phyloP scores from a whole-genome alignment of 2,888 invertebrate species.

The Ischnus inquisitorius region DNA sequence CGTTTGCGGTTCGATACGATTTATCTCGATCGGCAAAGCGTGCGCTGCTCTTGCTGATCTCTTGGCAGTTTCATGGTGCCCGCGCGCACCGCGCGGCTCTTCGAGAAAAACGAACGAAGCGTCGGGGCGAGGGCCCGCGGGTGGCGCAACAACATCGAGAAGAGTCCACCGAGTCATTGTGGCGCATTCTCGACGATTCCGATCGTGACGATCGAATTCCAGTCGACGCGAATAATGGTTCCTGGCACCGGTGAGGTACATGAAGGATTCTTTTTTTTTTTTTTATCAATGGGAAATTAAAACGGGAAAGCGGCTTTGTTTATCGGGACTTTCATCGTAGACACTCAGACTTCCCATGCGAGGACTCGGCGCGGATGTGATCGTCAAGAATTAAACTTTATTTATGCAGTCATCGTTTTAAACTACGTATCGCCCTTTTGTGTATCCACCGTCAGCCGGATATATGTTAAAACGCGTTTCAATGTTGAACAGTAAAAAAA shows the following conservation, averaged over 20 bases:
- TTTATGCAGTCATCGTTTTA: background rate
- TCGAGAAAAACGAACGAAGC: slow-evolving; percentile 57
- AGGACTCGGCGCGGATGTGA: background rate
- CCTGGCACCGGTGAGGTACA: background rate
- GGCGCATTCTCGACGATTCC: slow-evolving; percentile 52
- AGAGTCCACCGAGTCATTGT: slow-evolving; percentile 45
- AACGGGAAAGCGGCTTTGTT: slow-evolving; percentile 7
- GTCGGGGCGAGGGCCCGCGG: slow-evolving; percentile 14
- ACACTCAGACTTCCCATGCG: background rate
- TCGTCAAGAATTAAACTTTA: background rate
- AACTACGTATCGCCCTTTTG: background rate
- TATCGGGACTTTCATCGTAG: slow-evolving; percentile 2
- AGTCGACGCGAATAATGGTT: slow-evolving; percentile 49
- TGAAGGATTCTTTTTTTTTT: slow-evolving; percentile 8
- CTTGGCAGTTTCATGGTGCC: slow-evolving; percentile 22
- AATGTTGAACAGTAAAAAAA: slow-evolving; percentile 27
- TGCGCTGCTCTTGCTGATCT: slow-evolving; percentile 56
- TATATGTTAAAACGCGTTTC: slow-evolving; percentile 18
- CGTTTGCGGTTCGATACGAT: slow-evolving; percentile 72
- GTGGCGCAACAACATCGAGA: slow-evolving; percentile 56
- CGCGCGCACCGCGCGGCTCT: slow-evolving; percentile 32
- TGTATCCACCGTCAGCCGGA: slow-evolving; percentile 28
- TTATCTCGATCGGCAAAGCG: slow-evolving; percentile 74
- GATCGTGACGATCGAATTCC: slow-evolving; percentile 64
- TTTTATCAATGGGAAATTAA: slow-evolving; percentile 18